Conservation (phyloP, 2,888 invertebrate genomes). For the Lasioglossum malachurum region DNA sequence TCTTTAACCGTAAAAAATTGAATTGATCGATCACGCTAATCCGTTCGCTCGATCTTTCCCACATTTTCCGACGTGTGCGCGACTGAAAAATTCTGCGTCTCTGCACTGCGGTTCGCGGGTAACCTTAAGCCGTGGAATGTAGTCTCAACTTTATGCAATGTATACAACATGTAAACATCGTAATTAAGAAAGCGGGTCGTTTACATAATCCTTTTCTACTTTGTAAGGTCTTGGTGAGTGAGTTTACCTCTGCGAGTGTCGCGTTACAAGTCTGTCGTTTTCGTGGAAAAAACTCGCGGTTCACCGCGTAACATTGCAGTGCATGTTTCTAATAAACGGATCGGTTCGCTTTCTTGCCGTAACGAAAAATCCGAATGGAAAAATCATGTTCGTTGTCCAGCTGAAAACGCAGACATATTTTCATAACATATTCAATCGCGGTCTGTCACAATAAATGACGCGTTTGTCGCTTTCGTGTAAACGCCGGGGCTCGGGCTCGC, state of each 20-base stretch:
- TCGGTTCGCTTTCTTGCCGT: slow-evolving; percentile 17
- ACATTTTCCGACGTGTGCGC: neutral
- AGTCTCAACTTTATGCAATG: neutral
- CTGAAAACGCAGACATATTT: neutral
- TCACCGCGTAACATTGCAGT: slow-evolving; percentile 54
- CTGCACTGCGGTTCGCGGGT: neutral
- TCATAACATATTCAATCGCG: neutral
- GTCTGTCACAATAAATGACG: neutral
- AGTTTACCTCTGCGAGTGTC: slow-evolving; percentile 41
- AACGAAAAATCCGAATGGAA: neutral
- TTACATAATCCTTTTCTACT: slow-evolving; percentile 41
- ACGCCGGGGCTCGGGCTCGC: neutral
- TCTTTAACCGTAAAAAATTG: neutral
- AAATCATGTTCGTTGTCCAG: neutral
- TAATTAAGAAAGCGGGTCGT: slow-evolving; percentile 17
- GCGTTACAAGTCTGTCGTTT: slow-evolving; percentile 43
- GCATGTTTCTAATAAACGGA: slow-evolving; percentile 56
- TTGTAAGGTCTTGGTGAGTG: slow-evolving; percentile 36
- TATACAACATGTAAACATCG: neutral
- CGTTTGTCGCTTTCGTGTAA: neutral
- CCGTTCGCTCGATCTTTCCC: neutral
- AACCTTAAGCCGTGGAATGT: slow-evolving; percentile 3
- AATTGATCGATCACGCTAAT: neutral
- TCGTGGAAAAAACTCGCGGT: slow-evolving; percentile 50
- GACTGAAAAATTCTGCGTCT: slow-evolving; percentile 1